A percentile compares a stretch with the other conserved stretches of the same genome.
These are phyloP conservation scores for Drosophila sturtevanti DNA, from an alignment of 1,140 invertebrate genomes.

Conservation along the genomic window DNA sequence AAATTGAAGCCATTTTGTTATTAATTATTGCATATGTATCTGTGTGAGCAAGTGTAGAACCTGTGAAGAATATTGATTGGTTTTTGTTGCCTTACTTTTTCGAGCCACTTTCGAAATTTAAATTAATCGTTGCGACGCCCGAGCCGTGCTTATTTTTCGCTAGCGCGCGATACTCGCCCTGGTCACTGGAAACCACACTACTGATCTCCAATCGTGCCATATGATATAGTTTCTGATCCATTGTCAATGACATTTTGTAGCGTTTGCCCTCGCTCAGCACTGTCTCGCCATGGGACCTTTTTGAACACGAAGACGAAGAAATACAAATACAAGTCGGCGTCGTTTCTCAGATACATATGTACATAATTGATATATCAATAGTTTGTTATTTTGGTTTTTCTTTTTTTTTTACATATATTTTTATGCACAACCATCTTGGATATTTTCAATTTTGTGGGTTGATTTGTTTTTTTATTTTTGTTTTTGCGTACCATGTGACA, in stretches of 20 bases:
- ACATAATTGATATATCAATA: not conserved
- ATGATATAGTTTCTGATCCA: slow-evolving; percentile 95
- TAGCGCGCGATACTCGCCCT: slow-evolving; percentile 96
- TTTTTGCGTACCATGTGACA: slow-evolving; percentile 90
- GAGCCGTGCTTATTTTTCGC: slow-evolving; percentile 96
- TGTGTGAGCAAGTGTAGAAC: slow-evolving; percentile 25
- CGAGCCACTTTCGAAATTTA: slow-evolving; percentile 96
- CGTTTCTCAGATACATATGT: not conserved
- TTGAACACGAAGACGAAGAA: slow-evolving; percentile 40
- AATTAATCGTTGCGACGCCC: slow-evolving; percentile 96
- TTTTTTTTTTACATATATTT: not conserved
- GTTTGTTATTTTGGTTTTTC: slow-evolving; percentile 1
- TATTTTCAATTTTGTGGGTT: slow-evolving; percentile 2
- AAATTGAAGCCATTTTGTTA: slow-evolving; percentile 39
- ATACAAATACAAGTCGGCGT: not conserved
- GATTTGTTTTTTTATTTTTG: slow-evolving; percentile 7
- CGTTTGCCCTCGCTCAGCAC: slow-evolving; percentile 90
- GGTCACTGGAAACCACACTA: slow-evolving; percentile 92
- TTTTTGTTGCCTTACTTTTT: slow-evolving; percentile 88
- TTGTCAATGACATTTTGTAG: slow-evolving; percentile 90
- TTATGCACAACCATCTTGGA: slow-evolving; percentile 2
- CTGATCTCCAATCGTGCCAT: slow-evolving; percentile 92
- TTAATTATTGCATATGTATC: slow-evolving; percentile 21
- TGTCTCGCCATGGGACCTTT: slow-evolving; percentile 93
- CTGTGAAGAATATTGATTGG: slow-evolving; percentile 1